Percentiles rank a stretch among this genome's conserved stretches.
Conservation (phyloP, 2,888 invertebrate genomes). For the Melangyna quadrimaculata region DNA sequence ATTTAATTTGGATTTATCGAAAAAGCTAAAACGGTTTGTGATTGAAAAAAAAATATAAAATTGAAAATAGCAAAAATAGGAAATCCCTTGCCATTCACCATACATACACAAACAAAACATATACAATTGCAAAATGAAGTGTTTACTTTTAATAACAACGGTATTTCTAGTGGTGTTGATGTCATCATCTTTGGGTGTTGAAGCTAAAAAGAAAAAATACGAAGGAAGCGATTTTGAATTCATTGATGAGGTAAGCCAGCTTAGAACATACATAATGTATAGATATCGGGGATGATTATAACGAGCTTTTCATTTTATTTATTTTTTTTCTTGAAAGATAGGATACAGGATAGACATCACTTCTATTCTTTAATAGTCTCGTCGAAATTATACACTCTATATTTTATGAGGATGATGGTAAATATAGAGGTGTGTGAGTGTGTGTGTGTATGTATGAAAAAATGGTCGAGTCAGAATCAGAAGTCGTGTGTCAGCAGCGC, state of each 20-base stretch:
- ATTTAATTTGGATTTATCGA: not conserved
- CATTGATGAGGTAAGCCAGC: conserved; percentile 88
- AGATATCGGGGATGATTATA: too few species aligned
- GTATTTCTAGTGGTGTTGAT: conserved; percentile 79
- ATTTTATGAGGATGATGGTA: not conserved
- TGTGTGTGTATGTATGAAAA: conserved; percentile 7
- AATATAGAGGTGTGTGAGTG: not conserved
- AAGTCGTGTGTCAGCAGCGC: conserved; percentile 41
- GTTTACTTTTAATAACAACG: conserved; percentile 78
- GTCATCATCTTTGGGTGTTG: conserved; percentile 77
- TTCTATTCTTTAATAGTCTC: conserved; percentile 35
- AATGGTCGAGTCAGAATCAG: conserved; percentile 26
- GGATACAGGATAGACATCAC: conserved; percentile 13
- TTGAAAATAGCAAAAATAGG: conserved; percentile 11
- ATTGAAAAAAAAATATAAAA: not conserved
- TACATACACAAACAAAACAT: conserved; percentile 41
- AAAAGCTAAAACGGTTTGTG: conserved; percentile 19
- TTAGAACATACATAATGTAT: too few species aligned
- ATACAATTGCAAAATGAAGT: conserved; percentile 76
- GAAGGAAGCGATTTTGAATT: conserved; percentile 89
- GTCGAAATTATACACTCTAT: not conserved
- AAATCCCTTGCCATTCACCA: conserved; percentile 39
- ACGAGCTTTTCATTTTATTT: conserved; percentile 1
- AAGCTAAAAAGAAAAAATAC: conserved; percentile 86
- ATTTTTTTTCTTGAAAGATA: conserved; percentile 4